A percentile compares a stretch with the other conserved stretches of the same genome.
Conservation (phyloP, 2,113 vertebrate species). For the Hemibagrus wyckioides region DNA sequence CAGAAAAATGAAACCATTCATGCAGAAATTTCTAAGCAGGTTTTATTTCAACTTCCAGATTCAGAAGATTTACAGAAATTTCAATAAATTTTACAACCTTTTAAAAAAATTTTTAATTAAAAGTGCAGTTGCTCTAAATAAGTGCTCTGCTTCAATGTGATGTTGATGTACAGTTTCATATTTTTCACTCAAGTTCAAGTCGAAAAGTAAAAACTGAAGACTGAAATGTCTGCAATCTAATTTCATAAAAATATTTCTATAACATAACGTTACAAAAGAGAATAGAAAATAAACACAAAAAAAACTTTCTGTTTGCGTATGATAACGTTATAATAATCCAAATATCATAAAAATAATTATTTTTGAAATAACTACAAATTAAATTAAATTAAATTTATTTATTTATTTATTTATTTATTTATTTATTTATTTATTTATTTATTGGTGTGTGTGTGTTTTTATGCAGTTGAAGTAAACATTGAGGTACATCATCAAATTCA, state of each 20-base stretch:
- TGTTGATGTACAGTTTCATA: neutral
- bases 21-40: neutral
- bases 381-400: too few relatives aligned
- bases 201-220: neutral
- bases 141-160: neutral
- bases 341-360: too few relatives aligned
- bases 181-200: neutral
- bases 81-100: neutral
- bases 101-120: neutral
- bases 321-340: neutral
- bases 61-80: neutral
- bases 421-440: too few relatives aligned
- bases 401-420: too few relatives aligned
- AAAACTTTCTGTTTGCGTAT: neutral
- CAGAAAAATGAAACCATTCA: constrained; percentile 8
- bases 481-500: neutral
- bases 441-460: too few relatives aligned
- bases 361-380: too few relatives aligned
- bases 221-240: neutral
- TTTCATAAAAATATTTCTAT: neutral
- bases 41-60: too few relatives aligned
- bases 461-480: neutral
- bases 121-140: neutral
- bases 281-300: neutral
- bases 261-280: too few relatives aligned